Conservation (phyloP, 2,888 invertebrate species). For the Brenthis daphne region DNA sequence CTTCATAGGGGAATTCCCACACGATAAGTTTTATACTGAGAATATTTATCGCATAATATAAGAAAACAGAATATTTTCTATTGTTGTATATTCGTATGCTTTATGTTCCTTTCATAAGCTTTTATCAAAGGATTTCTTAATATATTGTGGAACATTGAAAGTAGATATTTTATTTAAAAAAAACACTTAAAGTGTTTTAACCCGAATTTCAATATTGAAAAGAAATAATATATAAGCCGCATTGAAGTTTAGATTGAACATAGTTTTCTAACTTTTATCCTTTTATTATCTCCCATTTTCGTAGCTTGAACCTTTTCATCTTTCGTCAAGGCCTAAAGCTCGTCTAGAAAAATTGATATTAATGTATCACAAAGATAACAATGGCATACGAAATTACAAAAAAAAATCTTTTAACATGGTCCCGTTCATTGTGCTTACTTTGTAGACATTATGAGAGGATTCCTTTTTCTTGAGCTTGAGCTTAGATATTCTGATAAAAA, state of each 20-base stretch:
- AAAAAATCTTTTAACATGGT: conserved; percentile 23
- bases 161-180: background rate
- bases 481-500: conserved; percentile 10
- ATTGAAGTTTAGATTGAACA: conserved; percentile 8
- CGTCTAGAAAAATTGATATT: conserved; percentile 33
- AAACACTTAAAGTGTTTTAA: background rate
- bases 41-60: too few relatives aligned
- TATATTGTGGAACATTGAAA: background rate
- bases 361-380: conserved; percentile 35
- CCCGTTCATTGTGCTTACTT: conserved; percentile 20
- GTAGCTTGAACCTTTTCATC: conserved; percentile 29
- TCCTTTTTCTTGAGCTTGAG: conserved; percentile 12
- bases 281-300: conserved; percentile 14
- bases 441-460: conserved; percentile 23
- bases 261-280: conserved; percentile 8
- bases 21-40: too few relatives aligned
- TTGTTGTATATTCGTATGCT: too few relatives aligned
- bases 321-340: conserved; percentile 21
- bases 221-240: conserved; percentile 3
- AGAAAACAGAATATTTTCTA: too few relatives aligned
- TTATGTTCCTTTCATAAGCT: too few relatives aligned
- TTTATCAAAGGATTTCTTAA: too few relatives aligned
- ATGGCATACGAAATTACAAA: conserved; percentile 28
- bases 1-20: too few relatives aligned
- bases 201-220: background rate